Evolutionary conservation across 1,140 invertebrate species (phyloP), one percentile per base, ranked within the genome.

Genomic region (Caerostris extrusa): DNA sequence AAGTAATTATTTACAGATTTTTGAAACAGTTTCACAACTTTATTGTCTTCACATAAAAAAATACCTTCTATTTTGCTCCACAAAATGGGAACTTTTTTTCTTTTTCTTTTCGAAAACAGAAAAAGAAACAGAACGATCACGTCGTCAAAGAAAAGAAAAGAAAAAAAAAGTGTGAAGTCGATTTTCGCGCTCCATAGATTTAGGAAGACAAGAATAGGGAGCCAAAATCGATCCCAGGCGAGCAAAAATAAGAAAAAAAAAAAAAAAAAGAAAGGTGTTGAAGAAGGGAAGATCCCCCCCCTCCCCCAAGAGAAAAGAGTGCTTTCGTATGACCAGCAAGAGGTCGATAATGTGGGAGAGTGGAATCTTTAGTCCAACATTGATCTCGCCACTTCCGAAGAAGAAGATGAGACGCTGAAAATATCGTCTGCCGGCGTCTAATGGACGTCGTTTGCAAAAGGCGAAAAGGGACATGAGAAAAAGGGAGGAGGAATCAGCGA

Each of bases 301-400:
- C n/a, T n/a, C n/a, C n/a, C n/a, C n/a, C n/a, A n/a, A n/a, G n/a
- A n/a, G n/a, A n/a, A n/a, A n/a, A 34, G 61, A 67, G 34, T 50
- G n/a, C 67, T 90, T 90, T 90, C 88, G 71, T 90, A 90, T 90
- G 77, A 60, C 57, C 8, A 69, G 69, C 17, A 85, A 90, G 85
- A 92, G 60, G 90, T 92, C 90, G 90, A 92, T 92, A 92, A 92
- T 92, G 90, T 92, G 81, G 77, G 85, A 92, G 85, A 92, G 81
- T 85, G 60, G 89, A 56, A 85, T 85, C 81, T 85, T 92, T 85
- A 50, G 82, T 14, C 90, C 56, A 90, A 57, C 67, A 90, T 90
- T 69, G 89, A 90, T 90, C 71, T 50, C 7, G n/a, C 87, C 87
- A 19, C 56, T 58, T 86, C 19, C 82, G 14, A 19, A 83, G n/a